A percentile compares a stretch with the other conserved stretches of the same genome.
Conservation (phyloP, 2,113 vertebrate genomes). For the Podarcis muralis region DNA sequence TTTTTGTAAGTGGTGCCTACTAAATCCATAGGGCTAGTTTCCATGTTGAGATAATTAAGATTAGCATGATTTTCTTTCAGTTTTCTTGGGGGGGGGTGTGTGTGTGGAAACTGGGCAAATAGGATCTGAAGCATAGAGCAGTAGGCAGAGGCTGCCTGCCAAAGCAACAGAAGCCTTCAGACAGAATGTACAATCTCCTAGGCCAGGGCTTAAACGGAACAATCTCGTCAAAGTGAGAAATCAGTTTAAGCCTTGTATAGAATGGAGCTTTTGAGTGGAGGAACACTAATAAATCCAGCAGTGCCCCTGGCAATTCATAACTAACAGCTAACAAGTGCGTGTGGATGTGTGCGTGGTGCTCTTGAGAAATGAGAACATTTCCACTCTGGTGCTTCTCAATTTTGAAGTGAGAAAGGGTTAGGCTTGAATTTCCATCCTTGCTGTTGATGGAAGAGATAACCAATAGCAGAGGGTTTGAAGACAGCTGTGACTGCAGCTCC, state of each 20-base stretch:
- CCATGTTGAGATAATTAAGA: neutral
- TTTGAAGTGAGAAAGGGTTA: constrained; percentile 54
- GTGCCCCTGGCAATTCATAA: constrained; percentile 19
- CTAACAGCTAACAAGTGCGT: constrained; percentile 23
- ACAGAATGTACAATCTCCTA: constrained; percentile 1
- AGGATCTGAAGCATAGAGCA: neutral
- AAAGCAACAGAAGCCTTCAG: constrained; percentile 16
- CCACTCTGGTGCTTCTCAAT: constrained; percentile 44
- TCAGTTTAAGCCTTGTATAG: constrained; percentile 27
- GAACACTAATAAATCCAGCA: constrained; percentile 4
- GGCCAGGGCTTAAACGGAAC: constrained; percentile 18
- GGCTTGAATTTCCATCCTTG: constrained; percentile 14
- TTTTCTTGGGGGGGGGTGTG: neutral
- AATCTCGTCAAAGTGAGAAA: constrained; percentile 15
- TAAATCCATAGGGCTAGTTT: neutral
- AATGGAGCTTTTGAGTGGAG: constrained; percentile 25
- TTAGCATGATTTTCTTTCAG: neutral
- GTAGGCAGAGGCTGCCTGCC: neutral
- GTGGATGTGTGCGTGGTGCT: neutral
- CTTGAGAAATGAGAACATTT: constrained; percentile 14
- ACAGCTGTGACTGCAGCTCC: constrained; percentile 20
- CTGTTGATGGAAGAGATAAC: constrained; percentile 25
- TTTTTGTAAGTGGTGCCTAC: no score
- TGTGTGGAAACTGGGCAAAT: neutral
- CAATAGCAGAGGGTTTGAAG: constrained; percentile 11